Evolutionary conservation across 2,113 vertebrate species (phyloP).

Genomic region (Steatornis caripensis): DNA sequence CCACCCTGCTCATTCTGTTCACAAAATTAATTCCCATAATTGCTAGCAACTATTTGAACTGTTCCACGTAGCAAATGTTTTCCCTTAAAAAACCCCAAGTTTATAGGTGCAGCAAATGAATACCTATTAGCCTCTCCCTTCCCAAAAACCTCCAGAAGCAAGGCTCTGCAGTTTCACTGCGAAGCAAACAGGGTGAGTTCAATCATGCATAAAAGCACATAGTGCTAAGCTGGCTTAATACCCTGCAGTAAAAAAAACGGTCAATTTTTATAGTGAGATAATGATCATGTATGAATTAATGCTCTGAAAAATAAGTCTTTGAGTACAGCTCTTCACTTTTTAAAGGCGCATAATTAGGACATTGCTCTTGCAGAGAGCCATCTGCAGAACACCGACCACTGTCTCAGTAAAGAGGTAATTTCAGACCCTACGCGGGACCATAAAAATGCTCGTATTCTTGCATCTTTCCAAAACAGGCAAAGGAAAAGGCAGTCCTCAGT

Average conservation of each 20-base stretch:
- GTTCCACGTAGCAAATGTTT: not conserved
- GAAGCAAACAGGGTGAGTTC: not conserved
- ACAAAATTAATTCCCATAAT: not conserved
- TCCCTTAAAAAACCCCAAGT: rapidly evolving
- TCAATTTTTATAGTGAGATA: not conserved
- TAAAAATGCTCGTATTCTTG: not conserved
- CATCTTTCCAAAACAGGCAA: not conserved
- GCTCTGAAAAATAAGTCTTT: not conserved
- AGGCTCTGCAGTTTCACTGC: not conserved
- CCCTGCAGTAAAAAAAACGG: not conserved
- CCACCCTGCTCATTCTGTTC: not conserved
- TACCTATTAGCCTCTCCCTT: not conserved
- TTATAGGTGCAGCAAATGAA: not conserved
- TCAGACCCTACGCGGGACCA: not conserved
- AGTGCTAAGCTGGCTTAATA: not conserved
- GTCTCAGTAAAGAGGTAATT: not conserved
- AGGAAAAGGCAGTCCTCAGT: not conserved
- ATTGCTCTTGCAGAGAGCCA: not conserved
- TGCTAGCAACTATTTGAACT: not conserved
- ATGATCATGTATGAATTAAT: not conserved
- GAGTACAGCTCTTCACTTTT: not conserved
- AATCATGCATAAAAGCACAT: not conserved
- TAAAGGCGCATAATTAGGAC: not conserved
- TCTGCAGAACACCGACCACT: not conserved
- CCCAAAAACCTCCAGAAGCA: not conserved